phyloP scores from a whole-genome alignment of 2,113 vertebrate species.

The Orientallactaga bullata region DNA sequence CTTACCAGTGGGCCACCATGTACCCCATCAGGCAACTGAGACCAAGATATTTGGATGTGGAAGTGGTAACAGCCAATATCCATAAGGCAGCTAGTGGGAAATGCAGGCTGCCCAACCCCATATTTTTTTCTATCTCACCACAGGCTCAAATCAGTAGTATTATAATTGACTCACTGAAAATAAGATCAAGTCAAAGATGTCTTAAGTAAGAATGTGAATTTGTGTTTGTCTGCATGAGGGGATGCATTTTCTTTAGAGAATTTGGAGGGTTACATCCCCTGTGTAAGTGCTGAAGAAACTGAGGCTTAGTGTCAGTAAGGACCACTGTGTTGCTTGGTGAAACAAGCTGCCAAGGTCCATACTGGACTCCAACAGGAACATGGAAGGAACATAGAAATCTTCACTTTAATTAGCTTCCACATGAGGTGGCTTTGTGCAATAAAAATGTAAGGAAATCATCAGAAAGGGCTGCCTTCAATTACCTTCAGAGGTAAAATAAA shows the following conservation, averaged over 20 bases:
- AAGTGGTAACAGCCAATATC: not conserved
- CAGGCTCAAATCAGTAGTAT: not conserved
- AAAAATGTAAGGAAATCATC: not conserved
- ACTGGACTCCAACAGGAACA: not conserved
- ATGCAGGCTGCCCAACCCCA: not conserved
- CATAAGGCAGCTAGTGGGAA: not conserved
- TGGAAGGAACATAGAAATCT: not conserved
- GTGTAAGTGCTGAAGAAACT: not conserved
- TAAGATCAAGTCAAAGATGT: not conserved
- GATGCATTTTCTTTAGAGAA: not conserved
- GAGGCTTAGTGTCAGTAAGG: not conserved
- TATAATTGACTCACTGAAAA: not conserved
- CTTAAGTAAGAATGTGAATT: not conserved
- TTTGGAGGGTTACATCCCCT: not conserved
- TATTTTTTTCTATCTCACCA: not conserved
- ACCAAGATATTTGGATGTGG: not conserved
- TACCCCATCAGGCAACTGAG: not conserved
- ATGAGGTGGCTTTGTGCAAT: not conserved
- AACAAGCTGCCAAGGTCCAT: not conserved
- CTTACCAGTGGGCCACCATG: fast-evolving
- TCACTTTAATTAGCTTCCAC: not conserved
- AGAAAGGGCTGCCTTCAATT: not conserved
- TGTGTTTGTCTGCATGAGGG: not conserved
- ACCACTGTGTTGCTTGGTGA: not conserved
- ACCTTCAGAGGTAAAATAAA: not conserved